Evolutionary conservation across 2,888 invertebrate genomes (phyloP).

Genomic region (Drosophila gaucha): DNA sequence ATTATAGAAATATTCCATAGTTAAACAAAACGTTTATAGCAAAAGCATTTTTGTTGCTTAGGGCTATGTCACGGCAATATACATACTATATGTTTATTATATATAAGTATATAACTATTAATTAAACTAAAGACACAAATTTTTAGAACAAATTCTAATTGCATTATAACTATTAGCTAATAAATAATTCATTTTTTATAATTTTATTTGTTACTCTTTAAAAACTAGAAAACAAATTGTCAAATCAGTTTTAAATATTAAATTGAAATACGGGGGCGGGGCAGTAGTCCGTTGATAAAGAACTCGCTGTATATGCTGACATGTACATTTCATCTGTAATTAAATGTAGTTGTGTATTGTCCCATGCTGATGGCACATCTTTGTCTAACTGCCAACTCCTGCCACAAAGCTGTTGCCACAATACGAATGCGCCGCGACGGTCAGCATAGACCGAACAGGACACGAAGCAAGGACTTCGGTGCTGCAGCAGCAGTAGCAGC

Average conservation of each 20-base stretch:
- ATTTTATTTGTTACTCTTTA: constrained; percentile 50
- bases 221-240: constrained; percentile 24
- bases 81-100: constrained; percentile 42
- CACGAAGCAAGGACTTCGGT: constrained; percentile 59
- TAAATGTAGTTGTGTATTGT: neutral
- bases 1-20: constrained; percentile 37
- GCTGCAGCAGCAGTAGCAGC: constrained; percentile 27
- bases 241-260: neutral
- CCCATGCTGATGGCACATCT: neutral
- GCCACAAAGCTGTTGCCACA: constrained; percentile 26
- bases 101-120: constrained; percentile 40
- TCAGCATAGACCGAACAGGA: constrained; percentile 46
- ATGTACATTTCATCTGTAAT: neutral
- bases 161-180: constrained; percentile 67
- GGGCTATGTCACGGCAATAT: constrained; percentile 62
- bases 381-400: constrained; percentile 7
- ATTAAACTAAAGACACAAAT: constrained; percentile 46
- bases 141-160: constrained; percentile 72
- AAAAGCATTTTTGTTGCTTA: constrained; percentile 40
- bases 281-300: neutral
- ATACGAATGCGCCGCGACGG: constrained; percentile 37
- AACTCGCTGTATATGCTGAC: neutral
- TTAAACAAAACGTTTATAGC: constrained; percentile 31
- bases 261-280: no score
- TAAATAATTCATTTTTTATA: constrained; percentile 66